Percentiles rank a stretch among this genome's conserved stretches.
phyloP scores from a whole-genome alignment of 2,113 vertebrate species.

The Petrocephalus zakoni region DNA sequence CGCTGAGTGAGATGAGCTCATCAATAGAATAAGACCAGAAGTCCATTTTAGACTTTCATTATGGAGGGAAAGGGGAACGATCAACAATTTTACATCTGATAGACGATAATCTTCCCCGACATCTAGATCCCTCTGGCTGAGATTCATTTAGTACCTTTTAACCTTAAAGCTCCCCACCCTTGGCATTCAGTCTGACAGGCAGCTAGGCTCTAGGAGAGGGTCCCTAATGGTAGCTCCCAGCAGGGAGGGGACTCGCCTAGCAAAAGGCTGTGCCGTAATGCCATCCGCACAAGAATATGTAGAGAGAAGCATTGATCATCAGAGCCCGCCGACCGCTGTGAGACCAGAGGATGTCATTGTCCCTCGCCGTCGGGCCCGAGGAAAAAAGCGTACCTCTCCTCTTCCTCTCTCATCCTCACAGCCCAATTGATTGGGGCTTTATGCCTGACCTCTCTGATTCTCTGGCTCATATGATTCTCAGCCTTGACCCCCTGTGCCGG shows the following conservation, averaged over 20 bases:
- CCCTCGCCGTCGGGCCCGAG: background rate
- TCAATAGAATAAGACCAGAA: background rate
- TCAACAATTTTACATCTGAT: conserved; percentile 26
- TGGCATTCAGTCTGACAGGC: conserved; percentile 56
- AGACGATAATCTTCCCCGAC: conserved; percentile 45
- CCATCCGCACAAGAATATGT: conserved; percentile 38
- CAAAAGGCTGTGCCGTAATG: conserved; percentile 32
- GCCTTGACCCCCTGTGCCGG: background rate
- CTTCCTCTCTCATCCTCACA: background rate
- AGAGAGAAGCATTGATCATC: conserved; percentile 27
- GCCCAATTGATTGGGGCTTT: conserved; percentile 6
- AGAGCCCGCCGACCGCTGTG: background rate
- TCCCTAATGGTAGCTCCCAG: conserved; percentile 59
- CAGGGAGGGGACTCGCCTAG: conserved; percentile 48
- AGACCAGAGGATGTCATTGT: background rate
- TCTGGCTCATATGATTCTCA: background rate
- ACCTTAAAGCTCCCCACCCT: conserved; percentile 46
- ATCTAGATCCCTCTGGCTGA: conserved; percentile 33
- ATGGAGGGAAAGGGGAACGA: background rate
- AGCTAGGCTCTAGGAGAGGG: conserved; percentile 43
- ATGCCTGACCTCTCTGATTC: background rate
- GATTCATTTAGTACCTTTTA: conserved; percentile 56
- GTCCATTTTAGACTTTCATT: conserved; percentile 15
- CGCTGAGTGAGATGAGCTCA: background rate
- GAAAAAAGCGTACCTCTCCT: background rate